A percentile compares a stretch with the other conserved stretches of the same genome.
Conservation (phyloP, 1,140 invertebrate species). For the Notospermus geniculatus region DNA sequence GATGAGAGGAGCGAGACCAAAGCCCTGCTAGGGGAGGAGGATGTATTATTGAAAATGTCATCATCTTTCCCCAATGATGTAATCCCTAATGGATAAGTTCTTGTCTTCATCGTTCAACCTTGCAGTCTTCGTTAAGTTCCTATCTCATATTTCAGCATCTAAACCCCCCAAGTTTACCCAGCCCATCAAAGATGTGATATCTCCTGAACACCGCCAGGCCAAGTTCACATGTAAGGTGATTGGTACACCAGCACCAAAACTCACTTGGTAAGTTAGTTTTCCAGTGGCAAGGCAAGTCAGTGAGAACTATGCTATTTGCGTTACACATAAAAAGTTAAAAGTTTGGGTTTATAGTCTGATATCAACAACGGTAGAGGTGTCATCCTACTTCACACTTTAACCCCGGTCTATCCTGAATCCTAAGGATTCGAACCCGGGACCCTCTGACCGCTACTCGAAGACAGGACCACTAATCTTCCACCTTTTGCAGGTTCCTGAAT, state of each 20-base stretch:
- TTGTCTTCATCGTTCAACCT: no score
- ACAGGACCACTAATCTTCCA: conserved; percentile 7
- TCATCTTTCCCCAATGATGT: neutral
- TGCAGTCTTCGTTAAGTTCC: neutral
- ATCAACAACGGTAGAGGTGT: no score
- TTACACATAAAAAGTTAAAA: no score
- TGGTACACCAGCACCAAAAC: conserved; percentile 56
- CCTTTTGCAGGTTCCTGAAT: conserved; percentile 51
- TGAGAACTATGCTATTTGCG: no score
- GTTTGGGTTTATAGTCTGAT: no score
- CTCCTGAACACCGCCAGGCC: conserved; percentile 44
- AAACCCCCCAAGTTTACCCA: conserved; percentile 59
- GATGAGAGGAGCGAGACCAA: neutral
- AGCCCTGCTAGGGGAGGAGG: no score
- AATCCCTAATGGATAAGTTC: neutral
- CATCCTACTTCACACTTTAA: no score
- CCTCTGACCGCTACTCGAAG: no score
- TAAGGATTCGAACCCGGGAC: neutral
- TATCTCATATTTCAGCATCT: conserved; percentile 38
- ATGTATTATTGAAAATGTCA: neutral
- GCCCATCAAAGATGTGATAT: conserved; percentile 42
- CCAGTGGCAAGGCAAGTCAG: no score
- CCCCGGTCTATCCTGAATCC: neutral
- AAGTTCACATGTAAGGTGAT: conserved; percentile 50
- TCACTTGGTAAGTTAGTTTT: no score